These are phyloP conservation scores for Nansenia antarctica DNA, from an alignment of 2,113 vertebrate genomes.

Conservation along the genomic window DNA sequence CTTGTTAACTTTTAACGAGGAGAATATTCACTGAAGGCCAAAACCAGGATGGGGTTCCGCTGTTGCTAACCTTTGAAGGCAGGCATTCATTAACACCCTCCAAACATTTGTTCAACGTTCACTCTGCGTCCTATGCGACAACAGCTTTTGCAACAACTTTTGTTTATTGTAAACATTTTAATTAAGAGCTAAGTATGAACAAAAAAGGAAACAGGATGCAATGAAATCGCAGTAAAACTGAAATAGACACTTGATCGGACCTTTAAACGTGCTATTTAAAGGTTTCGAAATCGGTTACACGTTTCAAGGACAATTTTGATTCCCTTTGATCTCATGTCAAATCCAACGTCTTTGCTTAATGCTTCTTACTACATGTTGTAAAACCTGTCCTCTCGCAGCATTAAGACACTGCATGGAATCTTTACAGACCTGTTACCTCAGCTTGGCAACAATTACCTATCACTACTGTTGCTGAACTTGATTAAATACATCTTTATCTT, in stretches of 20 bases:
- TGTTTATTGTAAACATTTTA: slow-evolving; percentile 47
- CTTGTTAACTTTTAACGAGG: slow-evolving; percentile 58
- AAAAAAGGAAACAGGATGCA: slow-evolving; percentile 50
- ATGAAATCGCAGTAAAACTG: slow-evolving; percentile 30
- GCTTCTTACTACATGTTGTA: slow-evolving; percentile 62
- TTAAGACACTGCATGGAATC: slow-evolving; percentile 27
- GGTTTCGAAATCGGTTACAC: slow-evolving; percentile 47
- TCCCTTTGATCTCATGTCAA: slow-evolving; percentile 55
- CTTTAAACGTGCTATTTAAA: slow-evolving; percentile 42
- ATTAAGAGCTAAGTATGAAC: slow-evolving; percentile 36
- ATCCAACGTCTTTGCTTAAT: not conserved
- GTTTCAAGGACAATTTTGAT: slow-evolving; percentile 57
- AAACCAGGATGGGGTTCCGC: slow-evolving; percentile 15
- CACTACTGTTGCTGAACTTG: not conserved
- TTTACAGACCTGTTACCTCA: slow-evolving; percentile 21
- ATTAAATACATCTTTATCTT: slow-evolving; percentile 29
- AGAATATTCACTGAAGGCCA: slow-evolving; percentile 21
- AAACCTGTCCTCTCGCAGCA: slow-evolving; percentile 42
- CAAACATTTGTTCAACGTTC: slow-evolving; percentile 31
- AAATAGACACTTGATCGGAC: slow-evolving; percentile 46
- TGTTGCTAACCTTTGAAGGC: slow-evolving; percentile 15
- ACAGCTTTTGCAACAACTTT: slow-evolving; percentile 14
- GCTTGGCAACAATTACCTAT: not conserved
- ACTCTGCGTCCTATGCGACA: not conserved
- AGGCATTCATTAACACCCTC: slow-evolving; percentile 3